These are phyloP conservation scores for Hippolais icterina DNA, from an alignment of 2,113 vertebrate genomes.

Conservation along the genomic window DNA sequence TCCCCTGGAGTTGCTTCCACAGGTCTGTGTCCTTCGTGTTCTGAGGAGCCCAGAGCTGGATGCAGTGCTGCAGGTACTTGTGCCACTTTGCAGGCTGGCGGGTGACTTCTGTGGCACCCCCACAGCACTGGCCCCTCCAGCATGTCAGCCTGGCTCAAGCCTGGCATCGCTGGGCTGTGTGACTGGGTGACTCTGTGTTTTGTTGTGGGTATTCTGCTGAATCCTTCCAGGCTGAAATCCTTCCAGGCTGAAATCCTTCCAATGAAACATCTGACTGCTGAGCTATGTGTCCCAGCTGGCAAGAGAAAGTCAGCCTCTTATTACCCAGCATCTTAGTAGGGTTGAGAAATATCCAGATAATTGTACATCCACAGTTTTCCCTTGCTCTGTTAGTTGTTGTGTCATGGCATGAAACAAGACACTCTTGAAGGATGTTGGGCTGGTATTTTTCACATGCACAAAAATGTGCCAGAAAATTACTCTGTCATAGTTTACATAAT, in stretches of 20 bases:
- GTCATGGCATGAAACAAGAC: background rate
- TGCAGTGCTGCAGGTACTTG: background rate
- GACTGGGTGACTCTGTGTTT: background rate
- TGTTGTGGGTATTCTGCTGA: background rate
- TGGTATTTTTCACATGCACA: background rate
- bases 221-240: background rate
- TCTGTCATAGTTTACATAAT: background rate
- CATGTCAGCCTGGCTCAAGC: background rate
- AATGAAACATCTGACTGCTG: accelerated
- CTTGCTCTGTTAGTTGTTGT: background rate
- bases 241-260: background rate
- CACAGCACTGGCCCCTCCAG: accelerated
- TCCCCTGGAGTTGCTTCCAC: background rate
- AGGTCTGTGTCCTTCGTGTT: background rate
- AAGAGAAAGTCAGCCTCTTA: background rate
- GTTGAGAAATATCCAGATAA: background rate
- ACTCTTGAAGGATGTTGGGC: background rate
- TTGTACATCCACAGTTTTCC: background rate
- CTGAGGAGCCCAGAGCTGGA: background rate
- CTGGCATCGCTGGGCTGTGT: accelerated
- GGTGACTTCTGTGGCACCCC: no score
- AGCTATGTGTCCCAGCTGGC: background rate
- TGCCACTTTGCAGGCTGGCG: accelerated
- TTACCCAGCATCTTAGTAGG: background rate
- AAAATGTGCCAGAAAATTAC: background rate